Percentiles rank a stretch among this genome's conserved stretches.
phyloP scores from a whole-genome alignment of 1,140 invertebrate genomes.

The Tetraneura akinire region DNA sequence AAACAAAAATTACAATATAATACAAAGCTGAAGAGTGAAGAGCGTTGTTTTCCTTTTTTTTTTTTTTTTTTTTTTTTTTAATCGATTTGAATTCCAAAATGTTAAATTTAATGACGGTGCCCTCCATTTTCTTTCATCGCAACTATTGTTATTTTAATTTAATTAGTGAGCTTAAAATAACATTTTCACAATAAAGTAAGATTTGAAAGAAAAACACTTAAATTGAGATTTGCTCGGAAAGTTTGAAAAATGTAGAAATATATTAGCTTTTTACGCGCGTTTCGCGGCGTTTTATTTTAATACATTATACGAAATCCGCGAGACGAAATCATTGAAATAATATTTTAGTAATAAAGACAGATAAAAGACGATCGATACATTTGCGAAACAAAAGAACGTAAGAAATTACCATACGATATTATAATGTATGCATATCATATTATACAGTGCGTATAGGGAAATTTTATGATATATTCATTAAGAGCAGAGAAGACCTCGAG shows the following conservation, averaged over 20 bases:
- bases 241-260: neutral
- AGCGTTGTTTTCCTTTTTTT: too few relatives aligned
- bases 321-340: neutral
- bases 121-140: neutral
- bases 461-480: too few relatives aligned
- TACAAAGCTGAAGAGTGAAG: neutral
- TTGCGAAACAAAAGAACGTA: too few relatives aligned
- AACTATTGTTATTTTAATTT: slow-evolving; percentile 22
- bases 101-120: slow-evolving; percentile 13
- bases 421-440: too few relatives aligned
- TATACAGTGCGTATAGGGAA: too few relatives aligned
- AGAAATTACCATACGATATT: too few relatives aligned
- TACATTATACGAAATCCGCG: neutral
- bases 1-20: slow-evolving; percentile 4
- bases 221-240: slow-evolving; percentile 7
- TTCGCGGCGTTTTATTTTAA: neutral
- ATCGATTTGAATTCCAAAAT: slow-evolving; percentile 24
- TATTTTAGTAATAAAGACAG: slow-evolving; percentile 3
- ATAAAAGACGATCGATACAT: neutral
- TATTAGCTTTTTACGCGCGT: neutral
- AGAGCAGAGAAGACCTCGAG: too few relatives aligned
- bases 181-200: neutral
- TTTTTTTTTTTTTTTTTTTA: too few relatives aligned
- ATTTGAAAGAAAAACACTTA: slow-evolving; percentile 5
- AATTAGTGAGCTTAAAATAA: slow-evolving; percentile 4